Evolutionary conservation across 2,797 vertebrate species (phyloP).

Genomic region (Neomorphus geoffroyi): DNA sequence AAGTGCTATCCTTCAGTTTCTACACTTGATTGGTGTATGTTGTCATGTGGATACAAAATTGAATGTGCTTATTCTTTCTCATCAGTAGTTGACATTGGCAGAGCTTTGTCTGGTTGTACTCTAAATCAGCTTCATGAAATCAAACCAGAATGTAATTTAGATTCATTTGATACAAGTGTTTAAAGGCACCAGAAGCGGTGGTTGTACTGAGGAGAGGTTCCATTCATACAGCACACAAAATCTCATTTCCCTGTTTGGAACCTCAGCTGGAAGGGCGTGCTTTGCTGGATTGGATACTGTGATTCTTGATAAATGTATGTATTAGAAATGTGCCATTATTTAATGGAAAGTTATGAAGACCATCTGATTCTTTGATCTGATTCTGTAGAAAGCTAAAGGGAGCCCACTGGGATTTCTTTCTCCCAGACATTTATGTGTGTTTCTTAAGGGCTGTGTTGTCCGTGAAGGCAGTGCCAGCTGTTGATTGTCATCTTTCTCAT

Average conservation of each 20-base stretch:
- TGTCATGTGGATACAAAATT: not conserved
- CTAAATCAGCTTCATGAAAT: not conserved
- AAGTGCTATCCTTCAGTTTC: not conserved
- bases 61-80: not conserved
- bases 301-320: not conserved
- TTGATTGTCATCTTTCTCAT: constrained; percentile 65
- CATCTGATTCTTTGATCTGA: not conserved
- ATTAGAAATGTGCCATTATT: constrained; percentile 4
- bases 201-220: not conserved
- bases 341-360: not conserved
- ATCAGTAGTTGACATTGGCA: not conserved
- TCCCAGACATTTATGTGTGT: not conserved
- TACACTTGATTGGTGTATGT: not conserved
- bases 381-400: not conserved
- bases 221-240: not conserved
- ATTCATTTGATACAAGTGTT: not conserved
- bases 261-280: not conserved
- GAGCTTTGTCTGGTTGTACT: not conserved
- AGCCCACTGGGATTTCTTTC: constrained; percentile 14
- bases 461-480: constrained; percentile 41
- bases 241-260: not conserved
- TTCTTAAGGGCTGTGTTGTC: constrained; percentile 12
- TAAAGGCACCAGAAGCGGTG: not conserved
- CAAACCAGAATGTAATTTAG: not conserved
- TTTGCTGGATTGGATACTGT: not conserved